A percentile compares a stretch with the other conserved stretches of the same genome.
phyloP scores from a whole-genome alignment of 2,888 invertebrate species.

The Antheraea assamensis region DNA sequence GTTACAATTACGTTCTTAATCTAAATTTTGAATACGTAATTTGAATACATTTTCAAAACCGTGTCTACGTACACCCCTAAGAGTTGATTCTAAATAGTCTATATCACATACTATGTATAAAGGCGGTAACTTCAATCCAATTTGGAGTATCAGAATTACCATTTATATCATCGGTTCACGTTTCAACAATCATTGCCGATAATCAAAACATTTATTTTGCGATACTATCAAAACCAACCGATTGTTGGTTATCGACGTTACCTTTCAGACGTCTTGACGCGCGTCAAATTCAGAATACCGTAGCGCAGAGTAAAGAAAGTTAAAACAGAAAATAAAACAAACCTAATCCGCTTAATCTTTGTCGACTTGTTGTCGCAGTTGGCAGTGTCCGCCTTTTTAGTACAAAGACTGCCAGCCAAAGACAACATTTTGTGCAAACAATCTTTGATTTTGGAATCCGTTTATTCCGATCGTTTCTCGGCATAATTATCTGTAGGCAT shows the following conservation, averaged over 20 bases:
- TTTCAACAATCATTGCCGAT: not conserved
- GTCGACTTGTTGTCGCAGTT: conserved; percentile 3
- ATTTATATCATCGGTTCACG: not conserved
- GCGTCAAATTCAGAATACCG: not conserved
- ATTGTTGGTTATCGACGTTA: not conserved
- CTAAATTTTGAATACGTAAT: too few relatives aligned
- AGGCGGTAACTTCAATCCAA: not conserved
- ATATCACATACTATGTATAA: not conserved
- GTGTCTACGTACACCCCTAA: too few relatives aligned
- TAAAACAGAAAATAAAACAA: not conserved
- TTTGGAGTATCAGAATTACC: not conserved
- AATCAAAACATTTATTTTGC: not conserved
- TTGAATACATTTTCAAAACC: too few relatives aligned
- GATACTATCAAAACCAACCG: not conserved
- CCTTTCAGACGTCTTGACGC: conserved; percentile 3
- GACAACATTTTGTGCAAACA: not conserved
- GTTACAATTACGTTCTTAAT: too few relatives aligned
- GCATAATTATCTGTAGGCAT: not conserved
- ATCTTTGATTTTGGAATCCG: not conserved
- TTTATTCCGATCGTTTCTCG: not conserved
- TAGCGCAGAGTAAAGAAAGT: not conserved
- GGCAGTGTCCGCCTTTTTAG: not conserved
- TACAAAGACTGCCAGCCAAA: not conserved
- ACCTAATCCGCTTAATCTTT: not conserved
- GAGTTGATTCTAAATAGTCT: too few relatives aligned